phyloP scores from a whole-genome alignment of 2,888 invertebrate genomes.

The Pammene aurita region DNA sequence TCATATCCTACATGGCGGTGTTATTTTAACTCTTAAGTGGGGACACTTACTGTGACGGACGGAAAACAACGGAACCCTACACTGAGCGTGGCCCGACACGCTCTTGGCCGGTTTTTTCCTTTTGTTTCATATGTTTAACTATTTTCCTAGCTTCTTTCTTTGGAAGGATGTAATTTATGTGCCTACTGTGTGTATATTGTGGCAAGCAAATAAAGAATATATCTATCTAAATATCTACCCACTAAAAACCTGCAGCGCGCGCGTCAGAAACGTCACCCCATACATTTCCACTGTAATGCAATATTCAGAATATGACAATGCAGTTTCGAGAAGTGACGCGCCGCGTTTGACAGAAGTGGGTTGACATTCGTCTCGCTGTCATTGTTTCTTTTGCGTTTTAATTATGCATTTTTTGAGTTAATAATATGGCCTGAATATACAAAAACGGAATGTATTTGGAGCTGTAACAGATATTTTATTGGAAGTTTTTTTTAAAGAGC shows the following conservation, averaged over 20 bases:
- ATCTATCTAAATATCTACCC: too few species aligned
- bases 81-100: too few species aligned
- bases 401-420: constrained; percentile 29
- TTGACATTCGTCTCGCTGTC: constrained; percentile 33
- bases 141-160: too few species aligned
- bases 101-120: too few species aligned
- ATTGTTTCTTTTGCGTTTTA: constrained; percentile 33
- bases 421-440: constrained; percentile 5
- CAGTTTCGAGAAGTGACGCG: constrained; percentile 63
- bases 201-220: too few species aligned
- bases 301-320: constrained; percentile 71
- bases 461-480: background rate
- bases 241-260: background rate
- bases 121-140: too few species aligned
- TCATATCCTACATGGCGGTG: too few species aligned
- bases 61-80: too few species aligned
- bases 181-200: too few species aligned
- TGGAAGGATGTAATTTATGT: too few species aligned
- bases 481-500: background rate
- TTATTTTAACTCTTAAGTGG: too few species aligned
- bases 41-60: too few species aligned
- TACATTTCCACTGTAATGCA: constrained; percentile 51
- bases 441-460: background rate
- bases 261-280: constrained; percentile 41
- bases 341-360: constrained; percentile 48